Base-by-base conservation (phyloP, 1,140 invertebrate genomes). In the Leptinotarsa lineolata region DNA sequence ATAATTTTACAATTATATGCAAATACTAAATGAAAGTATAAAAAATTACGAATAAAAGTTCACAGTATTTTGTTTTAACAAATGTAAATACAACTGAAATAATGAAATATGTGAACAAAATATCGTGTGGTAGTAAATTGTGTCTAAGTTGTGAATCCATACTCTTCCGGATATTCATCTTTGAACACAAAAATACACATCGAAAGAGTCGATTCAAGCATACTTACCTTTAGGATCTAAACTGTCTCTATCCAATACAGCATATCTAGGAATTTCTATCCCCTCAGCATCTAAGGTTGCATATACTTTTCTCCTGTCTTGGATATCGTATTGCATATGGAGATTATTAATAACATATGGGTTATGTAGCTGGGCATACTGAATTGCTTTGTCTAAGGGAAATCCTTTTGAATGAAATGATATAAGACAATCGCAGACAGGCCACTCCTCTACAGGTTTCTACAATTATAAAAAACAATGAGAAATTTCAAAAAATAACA, bases 321-420 rank as follows among this genome's bases (percentile, higher is more conserved):
- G 95, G 73, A 99, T 94, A 83, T 97, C 95, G 87, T 97, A 99
- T 84, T 99, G 98, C 92, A 98, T 97, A 78, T 97, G 94, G 72
- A 99, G 89, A 88, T 99, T 97, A 85, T 99, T 99, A 68, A 99
- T 95, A 70, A 99, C 93, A 85, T 97, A 99, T 0, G 98, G 97
- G 85, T 97, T 95, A 70, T 96, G 88, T 64, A 99, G 87, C 82
- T 95, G 93, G 44, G 96, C 93, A 87, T 99, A 99, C 80, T 93
- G 93, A 79, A 99, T 96, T n/a, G 98, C 97, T 88, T 99, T 99
- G 80, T 97, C 95, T 72, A 98, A 88, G 4, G 97, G 98, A 88
- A 99, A 99, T 80, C 97, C 97, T 87, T 97, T 96, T 1, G 97
- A 99, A 85, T 99, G 97, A 85, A 99, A 99, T 73, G 96, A 98